Evolutionary conservation across 2,113 vertebrate species (phyloP), one percentile per base, ranked within the genome.

Genomic region (Pelecanoides urinatrix): DNA sequence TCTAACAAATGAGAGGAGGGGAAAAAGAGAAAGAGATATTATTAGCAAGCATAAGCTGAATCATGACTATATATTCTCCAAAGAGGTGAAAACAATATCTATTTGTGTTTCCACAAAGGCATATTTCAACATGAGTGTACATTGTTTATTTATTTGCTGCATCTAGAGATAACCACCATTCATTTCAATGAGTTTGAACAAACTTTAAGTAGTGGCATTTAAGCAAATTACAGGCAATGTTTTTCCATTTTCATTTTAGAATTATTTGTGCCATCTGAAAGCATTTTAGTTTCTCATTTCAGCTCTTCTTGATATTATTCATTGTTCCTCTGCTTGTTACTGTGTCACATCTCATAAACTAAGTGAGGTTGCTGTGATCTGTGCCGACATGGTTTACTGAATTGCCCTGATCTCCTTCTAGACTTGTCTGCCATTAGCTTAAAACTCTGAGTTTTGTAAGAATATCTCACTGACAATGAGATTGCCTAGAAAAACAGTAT

Each of bases 31-130:
- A 70, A 40, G 55, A 75, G 74, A 34, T 88, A 66, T 70, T 96
- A 77, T 95, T 95, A 95, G 73, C 62, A 95, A 91, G 77, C 44
- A 56, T 83, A 87, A 94, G 74, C 89, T 85, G 94, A 95, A 91
- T 94, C 73, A 47, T 86, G n/a, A 65, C 47, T 91, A n/a, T 86
- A 63, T 93, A 53, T 77, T 95, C 90, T 90, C 49, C 67, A 91
- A 88, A 90, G 52, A 80, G 50, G 42, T 72, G 80, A 87, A 93
- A 96, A 87, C 74, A 81, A 58, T 34, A 70, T 92, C 68, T 89
- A 77, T 82, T 91, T 91, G 59, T 96, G 88, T 86, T 87, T 79
- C 30, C 45, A 66, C 50, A 90, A 65, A 96, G 47, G 45, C 56
- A 71, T 66, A 62, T 88, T 92, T 93, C 50, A 88, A 25, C 20